Base-by-base conservation (phyloP, 2,888 invertebrate genomes). In the Zygothrica quintamaculata region DNA sequence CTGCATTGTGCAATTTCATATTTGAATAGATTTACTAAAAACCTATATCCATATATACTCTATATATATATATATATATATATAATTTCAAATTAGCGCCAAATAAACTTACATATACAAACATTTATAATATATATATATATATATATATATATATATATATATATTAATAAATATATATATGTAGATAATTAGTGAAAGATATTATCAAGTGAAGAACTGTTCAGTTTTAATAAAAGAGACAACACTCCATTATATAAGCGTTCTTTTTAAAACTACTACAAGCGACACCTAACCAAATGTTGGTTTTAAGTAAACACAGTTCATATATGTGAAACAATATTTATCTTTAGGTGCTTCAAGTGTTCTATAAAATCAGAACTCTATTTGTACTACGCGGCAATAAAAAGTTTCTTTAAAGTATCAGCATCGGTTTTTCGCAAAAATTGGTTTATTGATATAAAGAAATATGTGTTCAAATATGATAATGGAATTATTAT, bases 11-110 rank as follows among this genome's bases (percentile, higher is more conserved):
- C 74, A 72, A 56, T 46, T 48, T 56, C 39, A 60, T 8, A 55
- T 4, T 72, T 44, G 36, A 65, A 58, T 75, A 60, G 69, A 69
- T 59, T n/a, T n/a, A n/a, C n/a, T n/a, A n/a, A n/a, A 68, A 57
- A 70, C 2, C 39, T 55, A 60, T 53, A 69, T 64, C 60, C 46
- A 47, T 64, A 55, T 68, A 53, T 61, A 31, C 40, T 79, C 69
- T 62, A 62, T 82, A 71, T 56, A 60, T 59, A 75, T 53, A 60
- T 75, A 69, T 74, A n/a, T n/a, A n/a, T n/a, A n/a, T 74, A 67
- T 67, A 66, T 65, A 70, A 82, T 79, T 70, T 81, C 61, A 84
- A 77, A 57, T n/a, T 71, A 74, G 81, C 84, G 79, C 79, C 79
- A 85, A 80, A 80, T 82, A 79, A 80, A 85, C 86, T 85, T 85